Evolutionary conservation across 1,140 invertebrate species (phyloP), one percentile per base, ranked within the genome.

Genomic region (Asbolus verrucosus): DNA sequence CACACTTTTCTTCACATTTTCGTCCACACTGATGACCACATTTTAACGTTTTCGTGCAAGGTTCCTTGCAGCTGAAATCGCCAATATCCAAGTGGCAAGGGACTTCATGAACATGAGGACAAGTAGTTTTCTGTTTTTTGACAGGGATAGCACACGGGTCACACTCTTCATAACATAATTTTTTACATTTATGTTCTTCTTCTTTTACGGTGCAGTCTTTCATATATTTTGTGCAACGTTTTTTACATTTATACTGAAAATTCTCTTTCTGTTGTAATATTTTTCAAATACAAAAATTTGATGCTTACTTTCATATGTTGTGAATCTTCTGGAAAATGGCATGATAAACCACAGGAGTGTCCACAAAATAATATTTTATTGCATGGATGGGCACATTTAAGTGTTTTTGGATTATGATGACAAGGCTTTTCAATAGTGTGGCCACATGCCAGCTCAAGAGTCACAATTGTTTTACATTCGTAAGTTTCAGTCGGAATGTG

Each of bases 1-100:
- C n/a, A n/a, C n/a, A n/a, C n/a, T n/a, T n/a, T n/a, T n/a, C n/a
- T n/a, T n/a, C n/a, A n/a, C n/a, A n/a, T n/a, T n/a, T n/a, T n/a
- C n/a, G n/a, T n/a, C n/a, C n/a, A n/a, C 86, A 88, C 19, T 70
- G 76, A 70, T 87, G 87, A 19, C 81, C 81, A 73, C 87, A 88
- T 0, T 68, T 43, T 54, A 87, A 62, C 1, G 33, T 73, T 36
- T 80, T 81, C 2, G 78, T 81, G 73, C 86, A 88, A 1, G 81
- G 81, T 67, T 80, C 82, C 5, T 43, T 50, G 69, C 86, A 87
- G 0, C 59, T 16, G 1, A 73, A 71, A 0, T 75, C 71, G 33
- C 85, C 78, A 0, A 82, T 75, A 60, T 83, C 75, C n/a, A 63
- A 9, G 24, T 70, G 73, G 69, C 86, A 87, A 0, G 76, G 50